A percentile compares a stretch with the other conserved stretches of the same genome.
These are phyloP conservation scores for Poeciliopsis turneri DNA, from an alignment of 2,797 vertebrate species.

Conservation along the genomic window DNA sequence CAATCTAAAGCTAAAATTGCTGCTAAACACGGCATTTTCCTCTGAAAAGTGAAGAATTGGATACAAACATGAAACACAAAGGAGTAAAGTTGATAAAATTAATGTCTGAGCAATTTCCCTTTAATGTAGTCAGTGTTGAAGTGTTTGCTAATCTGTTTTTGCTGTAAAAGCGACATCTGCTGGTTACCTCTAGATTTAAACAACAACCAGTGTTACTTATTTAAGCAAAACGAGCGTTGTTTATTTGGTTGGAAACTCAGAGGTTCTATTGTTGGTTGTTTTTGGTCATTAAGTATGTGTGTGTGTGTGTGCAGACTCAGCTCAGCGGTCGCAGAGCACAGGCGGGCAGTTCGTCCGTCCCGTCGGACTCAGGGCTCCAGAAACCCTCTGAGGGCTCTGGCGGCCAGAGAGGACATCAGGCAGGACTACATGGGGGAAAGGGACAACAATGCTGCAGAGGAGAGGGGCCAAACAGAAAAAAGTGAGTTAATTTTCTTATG, in stretches of 20 bases:
- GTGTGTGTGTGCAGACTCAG: conserved; percentile 71
- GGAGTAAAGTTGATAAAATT: background rate
- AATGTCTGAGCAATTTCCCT: background rate
- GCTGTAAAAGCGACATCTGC: background rate
- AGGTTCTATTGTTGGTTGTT: background rate
- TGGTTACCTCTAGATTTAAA: background rate
- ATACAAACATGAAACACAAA: background rate
- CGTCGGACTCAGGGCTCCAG: conserved; percentile 84
- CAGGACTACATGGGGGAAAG: conserved; percentile 83
- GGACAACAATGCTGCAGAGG: conserved; percentile 56
- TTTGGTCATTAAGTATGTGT: conserved; percentile 3
- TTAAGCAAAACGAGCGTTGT: background rate
- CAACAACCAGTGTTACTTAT: background rate
- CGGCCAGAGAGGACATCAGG: conserved; percentile 81
- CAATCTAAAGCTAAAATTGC: background rate
- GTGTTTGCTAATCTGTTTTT: background rate
- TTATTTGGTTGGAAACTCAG: background rate
- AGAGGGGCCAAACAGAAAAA: conserved; percentile 67
- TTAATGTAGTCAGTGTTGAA: background rate
- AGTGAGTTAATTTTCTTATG: conserved; percentile 59
- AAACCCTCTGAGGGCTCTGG: conserved; percentile 83
- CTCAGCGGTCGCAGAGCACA: conserved; percentile 82
- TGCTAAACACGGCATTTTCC: background rate
- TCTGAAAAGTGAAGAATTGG: background rate
- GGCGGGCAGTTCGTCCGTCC: conserved; percentile 80